phyloP scores from a whole-genome alignment of 2,113 vertebrate genomes.

The Anhinga rufa region DNA sequence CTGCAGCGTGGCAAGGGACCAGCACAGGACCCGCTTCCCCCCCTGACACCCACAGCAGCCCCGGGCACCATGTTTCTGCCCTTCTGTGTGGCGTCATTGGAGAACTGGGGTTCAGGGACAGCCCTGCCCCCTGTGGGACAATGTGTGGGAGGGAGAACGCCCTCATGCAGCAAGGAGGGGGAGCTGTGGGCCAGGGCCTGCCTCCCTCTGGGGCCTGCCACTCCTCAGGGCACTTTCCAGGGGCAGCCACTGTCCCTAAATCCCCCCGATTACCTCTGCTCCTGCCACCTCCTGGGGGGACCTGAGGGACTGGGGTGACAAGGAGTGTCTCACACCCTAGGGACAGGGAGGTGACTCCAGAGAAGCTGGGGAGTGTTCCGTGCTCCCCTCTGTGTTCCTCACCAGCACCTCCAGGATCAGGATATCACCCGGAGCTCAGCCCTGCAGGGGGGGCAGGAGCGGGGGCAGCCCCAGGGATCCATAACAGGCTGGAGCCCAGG shows the following conservation, averaged over 20 bases:
- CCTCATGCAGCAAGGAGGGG: not conserved
- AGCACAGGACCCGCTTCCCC: fast-evolving
- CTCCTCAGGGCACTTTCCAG: not conserved
- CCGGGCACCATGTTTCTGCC: not conserved
- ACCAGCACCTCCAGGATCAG: not conserved
- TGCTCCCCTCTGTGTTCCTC: not conserved
- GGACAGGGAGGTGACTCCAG: not conserved
- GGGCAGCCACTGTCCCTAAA: not conserved
- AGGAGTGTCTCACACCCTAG: not conserved
- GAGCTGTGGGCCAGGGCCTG: not conserved
- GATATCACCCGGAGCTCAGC: not conserved
- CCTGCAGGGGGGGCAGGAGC: not conserved
- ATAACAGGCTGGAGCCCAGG: not conserved
- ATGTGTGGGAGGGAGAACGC: fast-evolving
- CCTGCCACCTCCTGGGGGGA: not conserved
- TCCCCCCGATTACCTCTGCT: not conserved
- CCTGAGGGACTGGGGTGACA: not conserved
- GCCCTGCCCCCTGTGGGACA: not conserved
- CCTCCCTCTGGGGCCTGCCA: not conserved
- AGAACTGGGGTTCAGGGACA: not conserved
- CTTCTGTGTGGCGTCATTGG: not conserved
- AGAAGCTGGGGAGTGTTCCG: not conserved
- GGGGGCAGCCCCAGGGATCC: not conserved
- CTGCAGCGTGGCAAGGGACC: not conserved
- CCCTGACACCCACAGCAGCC: not conserved